Base-by-base conservation (phyloP, 2,797 vertebrate genomes). In the Melanotaenia parkinsoni region DNA sequence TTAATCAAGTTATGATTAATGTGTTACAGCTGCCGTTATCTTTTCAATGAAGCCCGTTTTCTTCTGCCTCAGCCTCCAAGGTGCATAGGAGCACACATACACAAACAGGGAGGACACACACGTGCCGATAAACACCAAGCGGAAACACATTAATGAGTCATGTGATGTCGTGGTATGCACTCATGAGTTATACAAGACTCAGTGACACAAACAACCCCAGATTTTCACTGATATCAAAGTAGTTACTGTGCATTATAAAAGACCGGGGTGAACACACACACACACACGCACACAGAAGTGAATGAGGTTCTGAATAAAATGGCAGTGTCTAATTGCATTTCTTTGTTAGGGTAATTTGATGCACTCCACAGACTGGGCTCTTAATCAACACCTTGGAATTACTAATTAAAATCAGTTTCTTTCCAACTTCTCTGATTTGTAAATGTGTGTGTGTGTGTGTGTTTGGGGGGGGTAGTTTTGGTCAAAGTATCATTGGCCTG, bases 1-100 rank as follows among this genome's bases (percentile, higher is more conserved):
- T 87, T 91, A 90, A 92, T 94, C 88, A 92, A 84, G 67, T 92
- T 91, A 79, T 90, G 81, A 94, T 92, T 88, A 92, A 89, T 88
- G 85, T 86, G 82, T 82, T 90, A 83, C 86, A 81, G 79, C 82
- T 79, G 72, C 79, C 37, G 81, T 90, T 91, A 88, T 90, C 88
- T 82, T 78, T 86, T 76, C 87, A 87, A 69, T 87, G 82, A 86
- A 74, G 71, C 63, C 72, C 65, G 72, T 81, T 80, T 76, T 69
- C 57, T 67, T 70, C 75, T 40, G 67, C 75, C 79, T 81, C 56
- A 47, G 74, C 53, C 68, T 73, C 56, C 4, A 4, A 73, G 62
- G 67, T 72, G 57, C 56, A 32, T 7, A 38, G 0, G 2, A 20
- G 67, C 63, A 64, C 76, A 62, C 65, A 67, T 26, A 67, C 35